These are phyloP conservation scores for Acanthisitta chloris DNA, from an alignment of 2,113 vertebrate genomes.

Conservation along the genomic window DNA sequence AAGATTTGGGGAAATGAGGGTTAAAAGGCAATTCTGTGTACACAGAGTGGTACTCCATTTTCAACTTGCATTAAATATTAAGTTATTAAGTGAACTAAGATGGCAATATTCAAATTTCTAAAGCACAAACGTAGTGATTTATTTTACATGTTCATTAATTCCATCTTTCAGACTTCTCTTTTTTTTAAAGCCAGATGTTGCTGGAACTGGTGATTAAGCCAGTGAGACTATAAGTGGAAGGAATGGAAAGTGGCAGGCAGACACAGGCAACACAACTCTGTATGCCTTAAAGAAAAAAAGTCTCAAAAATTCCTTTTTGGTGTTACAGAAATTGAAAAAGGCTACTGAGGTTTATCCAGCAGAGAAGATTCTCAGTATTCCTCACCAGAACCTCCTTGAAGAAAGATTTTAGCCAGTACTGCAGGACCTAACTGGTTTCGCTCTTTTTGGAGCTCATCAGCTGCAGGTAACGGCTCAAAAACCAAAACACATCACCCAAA, in stretches of 20 bases:
- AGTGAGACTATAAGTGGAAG: background rate
- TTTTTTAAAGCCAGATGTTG: background rate
- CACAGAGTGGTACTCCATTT: background rate
- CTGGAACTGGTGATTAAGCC: background rate
- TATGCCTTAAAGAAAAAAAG: background rate
- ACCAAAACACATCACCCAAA: background rate
- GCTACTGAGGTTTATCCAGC: background rate
- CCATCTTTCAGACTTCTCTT: background rate
- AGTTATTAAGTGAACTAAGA: background rate
- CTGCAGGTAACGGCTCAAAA: constrained; percentile 77
- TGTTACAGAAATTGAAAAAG: background rate
- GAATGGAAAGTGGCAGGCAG: background rate
- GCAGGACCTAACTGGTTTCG: constrained; percentile 79
- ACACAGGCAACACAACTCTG: accelerated
- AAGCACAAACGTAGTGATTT: background rate
- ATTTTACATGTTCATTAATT: background rate
- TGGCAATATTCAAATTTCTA: background rate
- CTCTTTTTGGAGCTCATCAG: constrained; percentile 83
- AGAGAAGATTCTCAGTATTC: background rate
- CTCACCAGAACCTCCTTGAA: background rate
- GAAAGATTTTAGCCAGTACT: constrained; percentile 68
- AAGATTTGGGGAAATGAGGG: background rate
- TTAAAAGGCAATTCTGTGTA: background rate
- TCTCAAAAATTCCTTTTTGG: background rate
- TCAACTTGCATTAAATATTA: background rate